Conservation (phyloP, 2,113 vertebrate genomes). For the Hydrolagus affinis region DNA sequence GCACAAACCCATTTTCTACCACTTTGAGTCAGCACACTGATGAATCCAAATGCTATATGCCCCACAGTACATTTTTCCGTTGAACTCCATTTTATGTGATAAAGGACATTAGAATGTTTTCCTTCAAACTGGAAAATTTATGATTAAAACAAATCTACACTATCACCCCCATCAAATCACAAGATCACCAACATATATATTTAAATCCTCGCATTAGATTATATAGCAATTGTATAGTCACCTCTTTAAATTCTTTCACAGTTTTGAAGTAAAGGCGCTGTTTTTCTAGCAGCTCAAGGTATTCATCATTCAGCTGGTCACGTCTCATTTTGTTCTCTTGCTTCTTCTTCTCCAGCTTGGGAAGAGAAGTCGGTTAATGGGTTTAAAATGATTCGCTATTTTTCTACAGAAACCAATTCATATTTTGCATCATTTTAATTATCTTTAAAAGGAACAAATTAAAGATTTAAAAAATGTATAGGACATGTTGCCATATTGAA, state of each 20-base stretch:
- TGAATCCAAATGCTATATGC: background rate
- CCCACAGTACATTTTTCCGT: no score
- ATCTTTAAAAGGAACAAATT: background rate
- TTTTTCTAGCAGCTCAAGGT: slow-evolving; percentile 88
- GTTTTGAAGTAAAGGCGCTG: slow-evolving; percentile 97
- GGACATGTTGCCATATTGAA: background rate
- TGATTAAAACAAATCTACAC: background rate
- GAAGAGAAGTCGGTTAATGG: background rate
- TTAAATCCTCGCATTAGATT: background rate
- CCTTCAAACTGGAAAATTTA: no score
- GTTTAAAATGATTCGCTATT: background rate
- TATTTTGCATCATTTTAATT: background rate
- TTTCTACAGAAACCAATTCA: background rate
- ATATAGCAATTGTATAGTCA: slow-evolving; percentile 44
- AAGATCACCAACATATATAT: background rate
- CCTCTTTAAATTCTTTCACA: slow-evolving; percentile 98
- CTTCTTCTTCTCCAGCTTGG: slow-evolving; percentile 93
- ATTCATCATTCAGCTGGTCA: slow-evolving; percentile 92
- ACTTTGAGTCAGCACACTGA: background rate
- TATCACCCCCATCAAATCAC: background rate
- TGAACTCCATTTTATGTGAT: no score
- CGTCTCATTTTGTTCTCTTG: slow-evolving; percentile 97
- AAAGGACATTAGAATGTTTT: no score
- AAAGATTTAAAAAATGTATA: background rate
- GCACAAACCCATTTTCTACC: background rate